Evolutionary conservation across 2,113 vertebrate genomes (phyloP).

Genomic region (human): DNA sequence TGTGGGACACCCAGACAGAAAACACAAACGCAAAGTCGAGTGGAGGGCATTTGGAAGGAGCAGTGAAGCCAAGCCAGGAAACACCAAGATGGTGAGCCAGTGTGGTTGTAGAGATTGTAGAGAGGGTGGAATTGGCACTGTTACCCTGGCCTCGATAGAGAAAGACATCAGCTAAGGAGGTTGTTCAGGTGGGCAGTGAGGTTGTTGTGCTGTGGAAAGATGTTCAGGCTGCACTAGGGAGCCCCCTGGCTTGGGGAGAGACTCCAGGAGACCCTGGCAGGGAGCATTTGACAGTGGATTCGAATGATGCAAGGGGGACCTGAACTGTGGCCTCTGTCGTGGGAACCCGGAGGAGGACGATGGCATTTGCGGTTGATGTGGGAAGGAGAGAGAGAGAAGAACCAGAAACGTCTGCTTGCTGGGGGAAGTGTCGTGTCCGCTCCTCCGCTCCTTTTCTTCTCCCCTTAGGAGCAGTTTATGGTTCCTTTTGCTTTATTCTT

Average conservation of each 20-base stretch:
- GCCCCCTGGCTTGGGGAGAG: neutral
- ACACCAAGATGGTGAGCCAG: rapidly evolving
- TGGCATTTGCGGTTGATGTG: neutral
- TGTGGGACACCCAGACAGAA: neutral
- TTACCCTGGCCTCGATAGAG: no score
- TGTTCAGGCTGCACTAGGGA: neutral
- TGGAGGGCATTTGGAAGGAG: neutral
- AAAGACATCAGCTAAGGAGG: no score
- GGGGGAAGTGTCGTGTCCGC: rapidly evolving
- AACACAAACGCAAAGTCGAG: neutral
- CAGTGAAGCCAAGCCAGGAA: neutral
- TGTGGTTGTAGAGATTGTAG: neutral
- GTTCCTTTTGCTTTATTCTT: neutral
- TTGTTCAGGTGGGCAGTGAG: neutral
- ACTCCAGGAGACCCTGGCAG: neutral
- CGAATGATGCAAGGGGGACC: neutral
- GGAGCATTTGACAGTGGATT: neutral
- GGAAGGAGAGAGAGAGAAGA: neutral
- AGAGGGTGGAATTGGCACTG: neutral
- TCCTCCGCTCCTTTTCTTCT: neutral
- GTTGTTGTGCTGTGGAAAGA: neutral
- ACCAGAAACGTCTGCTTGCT: neutral
- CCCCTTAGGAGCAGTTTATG: neutral
- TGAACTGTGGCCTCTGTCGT: neutral
- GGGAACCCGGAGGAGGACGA: neutral